These are phyloP conservation scores for Delichon dasypus DNA, from an alignment of 2,797 vertebrate species.

Conservation along the genomic window DNA sequence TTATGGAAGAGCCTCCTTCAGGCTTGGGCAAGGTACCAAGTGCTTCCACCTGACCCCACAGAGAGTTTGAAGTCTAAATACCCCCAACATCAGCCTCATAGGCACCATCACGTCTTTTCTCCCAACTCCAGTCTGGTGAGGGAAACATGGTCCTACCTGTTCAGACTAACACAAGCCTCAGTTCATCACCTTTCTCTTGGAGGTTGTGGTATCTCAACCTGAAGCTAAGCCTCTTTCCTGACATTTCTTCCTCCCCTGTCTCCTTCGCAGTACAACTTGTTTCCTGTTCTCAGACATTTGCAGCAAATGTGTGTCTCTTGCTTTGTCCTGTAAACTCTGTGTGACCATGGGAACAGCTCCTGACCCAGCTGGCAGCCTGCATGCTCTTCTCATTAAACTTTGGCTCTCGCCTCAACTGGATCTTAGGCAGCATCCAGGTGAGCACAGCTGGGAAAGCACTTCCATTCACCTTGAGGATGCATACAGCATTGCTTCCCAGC, in stretches of 20 bases:
- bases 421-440: conserved; percentile 60
- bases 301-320: conserved; percentile 22
- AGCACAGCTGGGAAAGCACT: conserved; percentile 62
- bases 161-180: not conserved
- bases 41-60: not conserved
- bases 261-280: not conserved
- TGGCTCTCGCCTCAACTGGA: not conserved
- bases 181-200: not conserved
- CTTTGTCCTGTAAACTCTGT: conserved; percentile 50
- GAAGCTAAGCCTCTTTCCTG: not conserved
- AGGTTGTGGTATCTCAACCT: not conserved
- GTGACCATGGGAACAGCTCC: conserved; percentile 68
- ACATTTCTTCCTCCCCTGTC: not conserved
- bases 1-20: not conserved
- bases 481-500: not conserved
- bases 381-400: conserved; percentile 52
- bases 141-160: not conserved
- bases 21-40: not conserved
- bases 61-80: not conserved
- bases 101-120: not conserved
- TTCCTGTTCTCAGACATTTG: conserved; percentile 43
- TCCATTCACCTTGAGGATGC: not conserved
- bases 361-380: not conserved
- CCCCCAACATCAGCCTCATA: not conserved
- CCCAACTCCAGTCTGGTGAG: not conserved